Evolutionary conservation across 2,797 vertebrate genomes (phyloP), one percentile per base, ranked within the genome.

Genomic region (Anisognathus igniventris): DNA sequence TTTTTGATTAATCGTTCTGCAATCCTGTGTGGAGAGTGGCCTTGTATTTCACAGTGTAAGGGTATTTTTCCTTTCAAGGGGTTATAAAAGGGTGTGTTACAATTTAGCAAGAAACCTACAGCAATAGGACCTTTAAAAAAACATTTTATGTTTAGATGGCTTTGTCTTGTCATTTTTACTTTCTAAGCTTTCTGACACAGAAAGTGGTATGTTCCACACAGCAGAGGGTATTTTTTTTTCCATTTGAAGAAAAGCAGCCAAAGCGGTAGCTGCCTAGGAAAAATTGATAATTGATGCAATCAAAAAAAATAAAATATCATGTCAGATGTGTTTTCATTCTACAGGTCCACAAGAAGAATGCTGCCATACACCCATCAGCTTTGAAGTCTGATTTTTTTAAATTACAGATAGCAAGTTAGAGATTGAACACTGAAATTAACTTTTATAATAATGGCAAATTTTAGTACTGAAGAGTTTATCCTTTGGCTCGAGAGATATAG

Each of bases 301-400:
- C 85, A 64, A 90, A 87, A 88, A 87, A 94, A 96, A 86, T 74
- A 74, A 97, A 94, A 91, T 44, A 57, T 92, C 57, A 57, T 64
- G 72, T 95, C 84, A 95, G 92, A 66, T 97, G 89, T 90, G 66
- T 82, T 76, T 92, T 96, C 60, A 48, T 96, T 95, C 92, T 96
- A 81, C 96, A 96, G 91, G 58, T 88, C 92, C 37, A 50, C 61
- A 80, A 22, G 57, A 96, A 82, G 79, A 93, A 91, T 50, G 79
- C 96, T 97, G 95, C 90, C 95, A 91, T 96, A 96, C 65, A 95
- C 80, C 71, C 47, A 10, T 91, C 58, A 35, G 89, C 96, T 98
- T 97, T 98, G 96, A 95, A 62, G 72, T 94, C 54, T 61, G 91
- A 74, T 92, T 98, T 88, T 31, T 90, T 80, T 31, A 72, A 73